These are phyloP conservation scores for Heliothis subflexa DNA, from an alignment of 1,140 invertebrate species.

Conservation along the genomic window DNA sequence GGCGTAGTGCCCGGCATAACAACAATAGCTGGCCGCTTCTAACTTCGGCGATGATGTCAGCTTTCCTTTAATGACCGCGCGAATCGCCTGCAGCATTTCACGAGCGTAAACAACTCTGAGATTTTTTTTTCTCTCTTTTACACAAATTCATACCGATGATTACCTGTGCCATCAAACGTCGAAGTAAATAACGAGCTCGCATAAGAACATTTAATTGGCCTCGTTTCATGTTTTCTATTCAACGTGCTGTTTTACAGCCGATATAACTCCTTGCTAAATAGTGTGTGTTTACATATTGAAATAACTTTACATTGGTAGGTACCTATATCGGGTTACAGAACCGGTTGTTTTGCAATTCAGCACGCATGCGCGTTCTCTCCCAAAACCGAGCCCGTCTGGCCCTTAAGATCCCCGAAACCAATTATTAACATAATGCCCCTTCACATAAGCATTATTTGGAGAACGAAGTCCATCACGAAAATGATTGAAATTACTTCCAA, in stretches of 20 bases:
- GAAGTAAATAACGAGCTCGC: constrained; percentile 52
- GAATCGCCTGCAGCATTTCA: constrained; percentile 67
- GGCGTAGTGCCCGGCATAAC: constrained; percentile 66
- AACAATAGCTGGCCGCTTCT: constrained; percentile 69
- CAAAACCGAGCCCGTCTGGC: constrained; percentile 57
- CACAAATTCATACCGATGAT: constrained; percentile 51
- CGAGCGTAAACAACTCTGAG: constrained; percentile 62
- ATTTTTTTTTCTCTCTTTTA: constrained; percentile 60
- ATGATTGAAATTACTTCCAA: constrained; percentile 71
- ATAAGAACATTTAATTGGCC: constrained; percentile 45
- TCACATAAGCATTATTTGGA: constrained; percentile 70
- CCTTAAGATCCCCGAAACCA: constrained; percentile 65
- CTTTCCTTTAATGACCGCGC: constrained; percentile 72
- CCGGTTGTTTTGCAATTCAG: constrained; percentile 72
- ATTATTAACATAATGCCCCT: constrained; percentile 73
- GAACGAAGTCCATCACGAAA: constrained; percentile 74
- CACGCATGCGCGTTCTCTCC: constrained; percentile 66
- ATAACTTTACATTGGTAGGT: constrained; percentile 58
- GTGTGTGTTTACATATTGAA: constrained; percentile 59
- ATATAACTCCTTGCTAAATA: constrained; percentile 44
- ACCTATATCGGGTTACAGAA: constrained; percentile 57
- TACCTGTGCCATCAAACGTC: constrained; percentile 48
- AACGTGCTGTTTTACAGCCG: constrained; percentile 1
- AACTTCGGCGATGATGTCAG: constrained; percentile 83
- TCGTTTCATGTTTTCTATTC: constrained; percentile 37